phyloP scores from a whole-genome alignment of 2,113 vertebrate genomes.

The Delphinapterus leucas region DNA sequence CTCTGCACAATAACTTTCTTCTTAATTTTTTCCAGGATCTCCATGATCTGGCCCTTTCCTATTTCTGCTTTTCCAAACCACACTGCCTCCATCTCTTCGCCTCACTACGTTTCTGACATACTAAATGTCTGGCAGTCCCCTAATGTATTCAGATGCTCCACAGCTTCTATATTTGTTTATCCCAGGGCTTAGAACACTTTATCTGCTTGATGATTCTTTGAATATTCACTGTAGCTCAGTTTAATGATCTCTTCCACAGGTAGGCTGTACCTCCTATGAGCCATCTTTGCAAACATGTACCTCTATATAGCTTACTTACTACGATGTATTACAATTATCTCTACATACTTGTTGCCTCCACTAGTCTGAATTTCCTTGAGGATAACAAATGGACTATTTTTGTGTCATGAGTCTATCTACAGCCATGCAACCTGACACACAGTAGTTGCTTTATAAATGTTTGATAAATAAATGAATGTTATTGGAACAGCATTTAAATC shows the following conservation, averaged over 20 bases:
- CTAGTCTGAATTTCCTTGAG: neutral
- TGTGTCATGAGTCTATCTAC: neutral
- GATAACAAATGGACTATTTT: neutral
- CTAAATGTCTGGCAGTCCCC: neutral
- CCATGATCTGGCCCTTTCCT: neutral
- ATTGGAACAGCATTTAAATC: neutral
- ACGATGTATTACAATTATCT: neutral
- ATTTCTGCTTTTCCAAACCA: neutral
- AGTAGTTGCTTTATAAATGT: neutral
- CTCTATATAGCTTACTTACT: neutral
- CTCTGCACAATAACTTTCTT: neutral
- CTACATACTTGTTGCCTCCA: neutral
- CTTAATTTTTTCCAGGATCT: neutral
- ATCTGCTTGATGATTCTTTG: neutral
- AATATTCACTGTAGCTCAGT: neutral
- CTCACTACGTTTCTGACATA: neutral
- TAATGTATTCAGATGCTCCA: accelerated
- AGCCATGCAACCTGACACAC: neutral
- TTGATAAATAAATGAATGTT: neutral
- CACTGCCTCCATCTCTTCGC: neutral
- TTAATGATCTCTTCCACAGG: neutral
- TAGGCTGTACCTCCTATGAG: neutral
- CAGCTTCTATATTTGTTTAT: neutral
- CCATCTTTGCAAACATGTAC: neutral
- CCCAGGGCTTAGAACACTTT: neutral